A percentile compares a stretch with the other conserved stretches of the same genome.
Conservation (phyloP, 1,140 invertebrate species). For the Heliconius congener region DNA sequence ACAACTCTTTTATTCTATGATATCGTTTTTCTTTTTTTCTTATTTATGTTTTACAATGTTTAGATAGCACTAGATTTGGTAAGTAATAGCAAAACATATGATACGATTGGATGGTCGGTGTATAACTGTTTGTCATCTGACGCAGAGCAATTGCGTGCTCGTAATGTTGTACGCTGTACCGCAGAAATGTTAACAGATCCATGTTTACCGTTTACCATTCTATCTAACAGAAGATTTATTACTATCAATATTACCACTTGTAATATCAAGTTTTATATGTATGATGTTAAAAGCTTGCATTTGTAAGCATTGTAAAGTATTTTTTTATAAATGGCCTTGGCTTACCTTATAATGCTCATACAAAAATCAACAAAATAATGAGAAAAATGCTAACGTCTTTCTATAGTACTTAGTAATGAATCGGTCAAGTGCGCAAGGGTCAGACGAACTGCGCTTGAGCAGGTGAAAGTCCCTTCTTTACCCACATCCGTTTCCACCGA, state of each 20-base stretch:
- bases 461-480: conserved; percentile 59
- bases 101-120: conserved; percentile 17
- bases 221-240: conserved; percentile 4
- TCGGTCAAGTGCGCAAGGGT: conserved; percentile 31
- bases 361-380: no score
- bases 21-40: not conserved
- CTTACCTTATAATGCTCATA: not conserved
- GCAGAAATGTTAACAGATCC: conserved; percentile 27
- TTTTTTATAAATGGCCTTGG: no score
- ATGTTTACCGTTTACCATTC: conserved; percentile 31
- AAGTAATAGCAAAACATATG: not conserved
- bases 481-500: conserved; percentile 58
- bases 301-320: no score
- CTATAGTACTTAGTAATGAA: not conserved
- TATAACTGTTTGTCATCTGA: conserved; percentile 39
- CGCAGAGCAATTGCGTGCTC: conserved; percentile 20
- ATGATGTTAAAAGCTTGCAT: no score
- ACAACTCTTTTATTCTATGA: not conserved
- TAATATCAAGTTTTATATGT: not conserved
- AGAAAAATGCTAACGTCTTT: not conserved
- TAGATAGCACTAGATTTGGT: not conserved
- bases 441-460: conserved; percentile 39
- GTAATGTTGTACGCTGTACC: conserved; percentile 31
- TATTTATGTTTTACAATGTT: not conserved
- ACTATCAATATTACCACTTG: conserved; percentile 11